Conservation (phyloP, 1,140 invertebrate species). For the Drosophila equinoxialis region DNA sequence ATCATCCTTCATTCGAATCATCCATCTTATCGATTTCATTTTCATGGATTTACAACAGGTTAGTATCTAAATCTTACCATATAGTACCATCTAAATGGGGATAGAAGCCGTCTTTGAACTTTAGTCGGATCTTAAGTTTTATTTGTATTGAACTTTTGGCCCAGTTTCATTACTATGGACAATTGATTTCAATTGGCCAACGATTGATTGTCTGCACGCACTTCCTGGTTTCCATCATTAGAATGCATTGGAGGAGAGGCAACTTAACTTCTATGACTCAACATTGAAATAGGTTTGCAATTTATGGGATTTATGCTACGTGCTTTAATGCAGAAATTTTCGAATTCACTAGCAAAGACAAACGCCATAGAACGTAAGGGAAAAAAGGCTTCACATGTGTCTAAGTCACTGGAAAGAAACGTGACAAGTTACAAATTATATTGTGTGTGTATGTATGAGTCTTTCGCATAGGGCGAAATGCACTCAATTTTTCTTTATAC, state of each 20-base stretch:
- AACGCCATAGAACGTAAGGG: too few species aligned
- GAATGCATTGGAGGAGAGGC: conserved; percentile 62
- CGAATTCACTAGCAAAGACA: conserved; percentile 15
- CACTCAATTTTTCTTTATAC: too few species aligned
- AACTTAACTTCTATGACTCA: conserved; percentile 23
- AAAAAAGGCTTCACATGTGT: neutral
- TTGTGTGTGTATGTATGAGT: neutral
- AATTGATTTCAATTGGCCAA: conserved; percentile 71
- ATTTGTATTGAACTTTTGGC: conserved; percentile 66
- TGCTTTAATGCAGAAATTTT: conserved; percentile 57
- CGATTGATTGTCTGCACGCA: conserved; percentile 64
- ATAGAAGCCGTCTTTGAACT: neutral
- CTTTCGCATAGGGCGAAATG: neutral
- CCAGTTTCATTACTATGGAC: conserved; percentile 57
- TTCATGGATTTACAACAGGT: neutral
- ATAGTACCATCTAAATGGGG: neutral
- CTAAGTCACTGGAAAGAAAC: conserved; percentile 29
- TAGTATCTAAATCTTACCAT: neutral
- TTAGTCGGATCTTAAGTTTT: neutral
- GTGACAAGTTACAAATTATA: conserved; percentile 17
- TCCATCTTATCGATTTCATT: neutral
- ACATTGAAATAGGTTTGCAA: conserved; percentile 38
- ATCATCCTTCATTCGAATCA: neutral
- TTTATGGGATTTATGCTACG: conserved; percentile 66
- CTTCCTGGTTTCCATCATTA: conserved; percentile 72